phyloP scores from a whole-genome alignment of 2,113 vertebrate species.

The Spermophilus dauricus region DNA sequence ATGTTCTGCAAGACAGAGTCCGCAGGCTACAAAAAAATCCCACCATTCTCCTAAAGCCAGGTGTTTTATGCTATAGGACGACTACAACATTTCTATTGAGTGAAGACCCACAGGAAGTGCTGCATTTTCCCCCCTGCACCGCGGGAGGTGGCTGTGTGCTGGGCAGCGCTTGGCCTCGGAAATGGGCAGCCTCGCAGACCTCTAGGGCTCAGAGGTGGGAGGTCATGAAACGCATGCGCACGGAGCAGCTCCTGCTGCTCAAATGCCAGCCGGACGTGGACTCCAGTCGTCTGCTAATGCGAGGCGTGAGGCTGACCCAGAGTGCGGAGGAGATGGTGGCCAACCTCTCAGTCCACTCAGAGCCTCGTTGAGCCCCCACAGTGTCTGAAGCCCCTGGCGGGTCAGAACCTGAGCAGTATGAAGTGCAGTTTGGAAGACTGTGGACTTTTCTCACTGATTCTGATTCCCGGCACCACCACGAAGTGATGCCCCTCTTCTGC shows the following conservation, averaged over 20 bases:
- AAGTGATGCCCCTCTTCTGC: constrained; percentile 95
- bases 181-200: no score
- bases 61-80: background rate
- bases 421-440: constrained; percentile 94
- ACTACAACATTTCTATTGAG: background rate
- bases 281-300: constrained; percentile 94
- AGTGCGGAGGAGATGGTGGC: constrained; percentile 95
- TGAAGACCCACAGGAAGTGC: background rate
- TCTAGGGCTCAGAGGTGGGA: constrained; percentile 60
- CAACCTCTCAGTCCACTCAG: constrained; percentile 94
- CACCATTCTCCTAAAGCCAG: background rate
- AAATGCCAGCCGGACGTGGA: constrained; percentile 97
- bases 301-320: constrained; percentile 89
- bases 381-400: constrained; percentile 95
- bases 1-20: background rate
- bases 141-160: no score
- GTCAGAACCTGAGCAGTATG: constrained; percentile 96
- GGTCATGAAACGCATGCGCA: constrained; percentile 98
- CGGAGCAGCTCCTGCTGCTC: constrained; percentile 99
- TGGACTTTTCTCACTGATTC: constrained; percentile 96
- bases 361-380: constrained; percentile 95
- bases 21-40: background rate
- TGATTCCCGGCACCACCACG: constrained; percentile 93
- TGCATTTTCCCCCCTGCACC: no score
- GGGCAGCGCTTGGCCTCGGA: no score